Evolutionary conservation across 2,797 vertebrate species (phyloP), one percentile per base, ranked within the genome.

Genomic region (Darevskia mixta): DNA sequence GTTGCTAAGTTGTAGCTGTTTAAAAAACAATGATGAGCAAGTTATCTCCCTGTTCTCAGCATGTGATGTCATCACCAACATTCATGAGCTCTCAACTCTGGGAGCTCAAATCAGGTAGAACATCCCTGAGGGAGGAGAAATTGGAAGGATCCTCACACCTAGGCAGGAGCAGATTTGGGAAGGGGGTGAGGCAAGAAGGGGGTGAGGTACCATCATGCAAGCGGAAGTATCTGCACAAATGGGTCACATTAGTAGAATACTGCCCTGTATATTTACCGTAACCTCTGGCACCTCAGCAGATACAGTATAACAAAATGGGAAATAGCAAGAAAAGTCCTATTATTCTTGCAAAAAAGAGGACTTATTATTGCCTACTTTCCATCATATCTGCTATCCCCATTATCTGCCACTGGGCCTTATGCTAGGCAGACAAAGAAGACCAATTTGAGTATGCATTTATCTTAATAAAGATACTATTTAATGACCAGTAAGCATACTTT

Each of bases 371-470:
- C 32, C 32, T 80, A 5, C 45, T 73, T 81, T 29, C 41, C n/a
- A 49, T 82, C 38, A 27, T 29, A 18, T 71, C 66, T 61, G 35
- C 66, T 41, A 80, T 41, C 41, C 38, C 18, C 29, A 64, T 85
- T 27, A 73, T 32, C 41, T 43, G 20, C 76, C 38, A 71, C 18
- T 38, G 55, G 25, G 67, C 8, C 32, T 49, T 23, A 58, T 85
- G 13, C 45, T 61, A 82, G 25, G 25, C 43, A 67, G 35, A 75
- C n/a, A 45, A 25, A 61, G 15, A 75, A 61, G 73, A 20, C 41
- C 23, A 61, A 35, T 78, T 88, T 83, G 18, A 72, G 45, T 55
- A 32, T 32, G 17, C 32, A 71, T 83, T 79, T 88, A 71, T 78
- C 20, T 29, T 67, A 55, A 35, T 45, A 75, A 15, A 32, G 78